phyloP scores from a whole-genome alignment of 2,797 vertebrate species.

The Brachymystax lenok region DNA sequence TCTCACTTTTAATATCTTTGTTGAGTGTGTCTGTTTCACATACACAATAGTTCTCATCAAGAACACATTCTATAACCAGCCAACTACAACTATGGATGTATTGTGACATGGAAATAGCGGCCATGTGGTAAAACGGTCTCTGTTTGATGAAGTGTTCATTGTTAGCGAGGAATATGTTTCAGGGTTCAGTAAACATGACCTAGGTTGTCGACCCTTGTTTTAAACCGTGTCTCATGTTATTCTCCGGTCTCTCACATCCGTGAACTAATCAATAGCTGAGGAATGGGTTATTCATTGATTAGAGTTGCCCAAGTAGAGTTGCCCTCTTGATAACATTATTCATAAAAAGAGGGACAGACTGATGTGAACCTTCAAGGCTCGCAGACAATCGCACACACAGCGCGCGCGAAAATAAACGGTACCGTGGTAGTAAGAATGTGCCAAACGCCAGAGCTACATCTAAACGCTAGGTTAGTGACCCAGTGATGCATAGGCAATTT shows the following conservation, averaged over 20 bases:
- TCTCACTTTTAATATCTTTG: conserved; percentile 46
- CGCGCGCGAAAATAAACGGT: neutral
- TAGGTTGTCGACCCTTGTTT: neutral
- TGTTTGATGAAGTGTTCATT: neutral
- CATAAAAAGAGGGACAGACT: neutral
- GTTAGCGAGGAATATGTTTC: neutral
- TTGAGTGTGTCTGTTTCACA: too few species aligned
- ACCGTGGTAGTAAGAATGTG: neutral
- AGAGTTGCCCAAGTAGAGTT: neutral
- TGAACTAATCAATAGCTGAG: neutral
- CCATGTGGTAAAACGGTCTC: too few species aligned
- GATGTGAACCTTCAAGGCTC: too few species aligned
- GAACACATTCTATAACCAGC: too few species aligned
- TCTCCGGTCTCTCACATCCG: neutral
- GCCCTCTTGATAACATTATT: neutral
- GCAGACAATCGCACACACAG: too few species aligned
- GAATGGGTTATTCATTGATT: neutral
- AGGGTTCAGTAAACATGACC: neutral
- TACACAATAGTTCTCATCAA: too few species aligned
- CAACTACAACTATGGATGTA: too few species aligned
- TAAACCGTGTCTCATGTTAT: neutral
- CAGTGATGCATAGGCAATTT: neutral
- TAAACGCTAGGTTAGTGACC: neutral
- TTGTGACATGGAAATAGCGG: too few species aligned
- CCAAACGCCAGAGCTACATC: neutral